Evolutionary conservation across 2,888 invertebrate species (phyloP).

Genomic region (Mantis religiosa): DNA sequence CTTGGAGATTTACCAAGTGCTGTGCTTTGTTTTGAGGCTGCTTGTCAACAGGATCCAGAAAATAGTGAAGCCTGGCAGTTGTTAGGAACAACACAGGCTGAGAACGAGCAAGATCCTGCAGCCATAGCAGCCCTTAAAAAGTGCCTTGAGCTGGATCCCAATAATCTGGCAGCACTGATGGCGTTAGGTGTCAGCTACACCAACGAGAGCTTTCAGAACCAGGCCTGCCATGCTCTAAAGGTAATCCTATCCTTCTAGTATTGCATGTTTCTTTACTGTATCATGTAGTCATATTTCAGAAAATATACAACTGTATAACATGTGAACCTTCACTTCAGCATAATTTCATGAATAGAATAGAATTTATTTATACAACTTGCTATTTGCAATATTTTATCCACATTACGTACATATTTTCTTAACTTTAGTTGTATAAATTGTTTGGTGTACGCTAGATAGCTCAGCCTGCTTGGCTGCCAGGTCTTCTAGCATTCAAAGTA

Average conservation of each 20-base stretch:
- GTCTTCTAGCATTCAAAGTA: too few species aligned
- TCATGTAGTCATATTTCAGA: too few species aligned
- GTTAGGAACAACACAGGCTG: slow-evolving; percentile 88
- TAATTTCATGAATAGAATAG: too few species aligned
- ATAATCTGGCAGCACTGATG: slow-evolving; percentile 80
- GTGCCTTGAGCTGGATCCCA: slow-evolving; percentile 74
- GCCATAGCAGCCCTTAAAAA: slow-evolving; percentile 89
- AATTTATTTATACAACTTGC: too few species aligned
- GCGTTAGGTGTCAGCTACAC: slow-evolving; percentile 91
- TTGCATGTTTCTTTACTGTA: too few species aligned
- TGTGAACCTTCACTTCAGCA: too few species aligned
- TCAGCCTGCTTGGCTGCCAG: too few species aligned
- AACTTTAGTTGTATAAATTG: too few species aligned
- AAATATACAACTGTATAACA: too few species aligned
- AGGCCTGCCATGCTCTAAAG: slow-evolving; percentile 76
- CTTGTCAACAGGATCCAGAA: slow-evolving; percentile 75
- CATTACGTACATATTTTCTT: too few species aligned
- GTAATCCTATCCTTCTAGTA: slow-evolving; percentile 34
- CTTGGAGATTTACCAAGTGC: slow-evolving; percentile 93
- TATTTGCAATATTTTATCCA: too few species aligned
- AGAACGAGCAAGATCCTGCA: slow-evolving; percentile 94
- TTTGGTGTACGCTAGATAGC: too few species aligned
- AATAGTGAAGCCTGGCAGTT: slow-evolving; percentile 82
- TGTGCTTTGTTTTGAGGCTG: slow-evolving; percentile 93
- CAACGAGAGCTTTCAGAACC: slow-evolving; percentile 89